Evolutionary conservation across 2,113 vertebrate genomes (phyloP).

Genomic region (Aplodontia rufa): DNA sequence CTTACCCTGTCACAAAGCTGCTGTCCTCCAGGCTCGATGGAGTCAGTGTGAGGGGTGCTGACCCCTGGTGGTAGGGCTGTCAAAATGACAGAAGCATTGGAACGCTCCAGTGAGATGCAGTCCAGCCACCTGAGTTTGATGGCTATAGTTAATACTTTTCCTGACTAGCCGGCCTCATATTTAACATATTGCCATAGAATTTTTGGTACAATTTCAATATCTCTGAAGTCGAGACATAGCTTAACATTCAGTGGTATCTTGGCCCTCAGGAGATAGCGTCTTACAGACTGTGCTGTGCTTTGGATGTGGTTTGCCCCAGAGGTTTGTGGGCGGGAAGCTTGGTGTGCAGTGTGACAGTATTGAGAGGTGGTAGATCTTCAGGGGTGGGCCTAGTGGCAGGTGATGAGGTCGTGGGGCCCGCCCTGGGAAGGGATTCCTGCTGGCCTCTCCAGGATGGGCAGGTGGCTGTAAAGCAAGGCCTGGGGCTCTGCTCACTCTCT

Average conservation of each 20-base stretch:
- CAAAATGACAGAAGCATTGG: neutral
- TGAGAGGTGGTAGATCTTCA: neutral
- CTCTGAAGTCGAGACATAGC: neutral
- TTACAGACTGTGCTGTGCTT: neutral
- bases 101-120: neutral
- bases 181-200: neutral
- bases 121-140: too few relatives aligned
- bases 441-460: neutral
- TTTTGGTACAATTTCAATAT: neutral
- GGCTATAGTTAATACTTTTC: neutral
- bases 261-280: neutral
- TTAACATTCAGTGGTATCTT: neutral
- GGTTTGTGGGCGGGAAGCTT: neutral
- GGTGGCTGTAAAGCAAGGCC: neutral
- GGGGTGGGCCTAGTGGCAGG: neutral
- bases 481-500: neutral
- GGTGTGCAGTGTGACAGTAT: neutral
- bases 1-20: too few relatives aligned
- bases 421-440: neutral
- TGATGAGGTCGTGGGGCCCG: neutral
- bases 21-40: neutral
- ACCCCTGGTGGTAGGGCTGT: conserved; percentile 18
- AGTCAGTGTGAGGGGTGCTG: neutral
- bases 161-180: neutral
- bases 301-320: neutral